Percentiles rank a stretch among this genome's conserved stretches.
These are phyloP conservation scores for Apoderus coryli DNA, from an alignment of 2,888 invertebrate species.

Conservation along the genomic window DNA sequence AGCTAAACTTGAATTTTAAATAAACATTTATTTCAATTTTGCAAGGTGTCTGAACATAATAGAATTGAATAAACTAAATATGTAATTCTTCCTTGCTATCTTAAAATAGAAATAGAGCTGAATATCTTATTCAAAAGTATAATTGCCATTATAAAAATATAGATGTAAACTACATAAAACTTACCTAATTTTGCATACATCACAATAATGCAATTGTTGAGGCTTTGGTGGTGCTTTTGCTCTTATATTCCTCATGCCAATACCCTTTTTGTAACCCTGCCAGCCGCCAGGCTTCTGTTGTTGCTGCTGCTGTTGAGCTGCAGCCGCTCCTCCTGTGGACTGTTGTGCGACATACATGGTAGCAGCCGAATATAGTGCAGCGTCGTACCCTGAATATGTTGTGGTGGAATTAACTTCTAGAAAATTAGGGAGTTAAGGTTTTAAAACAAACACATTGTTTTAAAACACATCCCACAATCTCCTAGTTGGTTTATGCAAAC, in stretches of 20 bases:
- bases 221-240: conserved; percentile 77
- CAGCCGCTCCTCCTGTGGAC: conserved; percentile 39
- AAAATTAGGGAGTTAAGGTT: conserved; percentile 1
- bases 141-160: no score
- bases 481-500: no score
- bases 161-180: no score
- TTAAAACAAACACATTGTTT: no score
- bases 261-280: conserved; percentile 44
- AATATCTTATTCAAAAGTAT: no score
- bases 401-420: conserved; percentile 46
- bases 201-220: conserved; percentile 93
- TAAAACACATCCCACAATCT: no score
- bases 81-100: no score
- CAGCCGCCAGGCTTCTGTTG: conserved; percentile 42
- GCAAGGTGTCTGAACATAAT: conserved; percentile 3
- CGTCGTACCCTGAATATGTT: conserved; percentile 78
- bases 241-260: conserved; percentile 46
- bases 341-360: conserved; percentile 83
- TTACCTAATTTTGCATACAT: conserved; percentile 94
- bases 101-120: no score
- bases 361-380: conserved; percentile 89
- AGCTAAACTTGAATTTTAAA: conserved; percentile 4
- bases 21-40: conserved; percentile 1
- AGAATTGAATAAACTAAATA: no score
- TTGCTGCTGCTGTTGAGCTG: conserved; percentile 38